These are phyloP conservation scores for Lota lota DNA, from an alignment of 2,113 vertebrate species.

Conservation along the genomic window DNA sequence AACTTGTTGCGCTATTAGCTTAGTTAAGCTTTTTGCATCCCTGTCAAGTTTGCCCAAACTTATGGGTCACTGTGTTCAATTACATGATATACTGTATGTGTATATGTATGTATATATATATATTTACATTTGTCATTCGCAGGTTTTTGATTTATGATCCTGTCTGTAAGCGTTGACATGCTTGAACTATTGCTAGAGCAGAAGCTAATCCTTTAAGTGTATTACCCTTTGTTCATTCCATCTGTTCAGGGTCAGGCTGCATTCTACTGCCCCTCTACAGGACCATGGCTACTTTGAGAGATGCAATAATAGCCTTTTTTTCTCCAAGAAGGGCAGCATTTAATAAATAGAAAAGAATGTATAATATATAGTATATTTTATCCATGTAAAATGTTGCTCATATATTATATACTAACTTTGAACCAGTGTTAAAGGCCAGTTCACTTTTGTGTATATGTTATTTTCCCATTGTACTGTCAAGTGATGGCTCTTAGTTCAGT, in stretches of 20 bases:
- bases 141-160: neutral
- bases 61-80: too few relatives aligned
- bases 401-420: constrained; percentile 61
- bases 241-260: too few relatives aligned
- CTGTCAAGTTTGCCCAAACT: too few relatives aligned
- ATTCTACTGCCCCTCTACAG: neutral
- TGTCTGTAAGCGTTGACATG: constrained; percentile 42
- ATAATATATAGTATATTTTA: constrained; percentile 74
- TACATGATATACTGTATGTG: neutral
- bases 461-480: constrained; percentile 51
- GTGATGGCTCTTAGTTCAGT: constrained; percentile 57
- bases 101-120: too few relatives aligned
- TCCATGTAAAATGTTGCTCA: constrained; percentile 70
- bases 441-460: constrained; percentile 44
- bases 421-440: constrained; percentile 46
- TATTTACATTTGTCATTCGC: neutral
- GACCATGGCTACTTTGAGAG: constrained; percentile 55
- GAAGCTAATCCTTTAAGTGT: too few relatives aligned
- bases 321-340: constrained; percentile 62
- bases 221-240: too few relatives aligned
- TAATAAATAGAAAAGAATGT: constrained; percentile 68
- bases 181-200: too few relatives aligned
- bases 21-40: too few relatives aligned
- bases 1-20: too few relatives aligned
- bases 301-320: constrained; percentile 75